Evolutionary conservation across 2,888 invertebrate species (phyloP).

Genomic region (Diarsia rubi): DNA sequence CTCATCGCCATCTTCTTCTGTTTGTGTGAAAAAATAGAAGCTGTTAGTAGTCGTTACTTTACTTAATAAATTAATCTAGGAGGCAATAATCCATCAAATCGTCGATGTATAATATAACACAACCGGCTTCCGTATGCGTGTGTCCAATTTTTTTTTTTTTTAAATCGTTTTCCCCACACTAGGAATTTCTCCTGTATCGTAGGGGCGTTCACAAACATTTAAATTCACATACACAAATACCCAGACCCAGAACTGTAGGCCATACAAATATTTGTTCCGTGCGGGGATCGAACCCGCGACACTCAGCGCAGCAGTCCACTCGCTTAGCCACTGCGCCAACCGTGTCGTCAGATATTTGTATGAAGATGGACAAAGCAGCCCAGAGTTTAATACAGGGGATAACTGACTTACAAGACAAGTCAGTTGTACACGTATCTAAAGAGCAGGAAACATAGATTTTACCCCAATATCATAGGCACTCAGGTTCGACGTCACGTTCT

Average conservation of each 20-base stretch:
- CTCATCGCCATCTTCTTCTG: slow-evolving; percentile 88
- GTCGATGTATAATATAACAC: not conserved
- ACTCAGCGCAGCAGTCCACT: too few species aligned
- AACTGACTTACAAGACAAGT: not conserved
- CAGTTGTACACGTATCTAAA: not conserved
- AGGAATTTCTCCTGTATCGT: too few species aligned
- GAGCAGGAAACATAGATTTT: not conserved
- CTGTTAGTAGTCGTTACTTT: not conserved
- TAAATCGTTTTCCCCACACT: too few species aligned
- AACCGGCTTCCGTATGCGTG: too few species aligned
- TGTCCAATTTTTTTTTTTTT: too few species aligned
- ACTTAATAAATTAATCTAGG: not conserved
- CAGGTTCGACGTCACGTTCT: not conserved
- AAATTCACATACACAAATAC: too few species aligned
- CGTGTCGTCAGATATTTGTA: too few species aligned
- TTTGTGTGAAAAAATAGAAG: not conserved
- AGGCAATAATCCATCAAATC: not conserved
- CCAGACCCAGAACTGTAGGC: too few species aligned
- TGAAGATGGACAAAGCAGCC: not conserved
- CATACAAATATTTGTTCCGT: too few species aligned
- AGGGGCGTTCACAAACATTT: too few species aligned
- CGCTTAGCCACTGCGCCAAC: too few species aligned
- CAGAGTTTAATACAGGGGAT: not conserved
- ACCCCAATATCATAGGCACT: not conserved
- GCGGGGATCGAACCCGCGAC: too few species aligned